Evolutionary conservation across 1,140 invertebrate species (phyloP).

Genomic region (Cotesia typhae): DNA sequence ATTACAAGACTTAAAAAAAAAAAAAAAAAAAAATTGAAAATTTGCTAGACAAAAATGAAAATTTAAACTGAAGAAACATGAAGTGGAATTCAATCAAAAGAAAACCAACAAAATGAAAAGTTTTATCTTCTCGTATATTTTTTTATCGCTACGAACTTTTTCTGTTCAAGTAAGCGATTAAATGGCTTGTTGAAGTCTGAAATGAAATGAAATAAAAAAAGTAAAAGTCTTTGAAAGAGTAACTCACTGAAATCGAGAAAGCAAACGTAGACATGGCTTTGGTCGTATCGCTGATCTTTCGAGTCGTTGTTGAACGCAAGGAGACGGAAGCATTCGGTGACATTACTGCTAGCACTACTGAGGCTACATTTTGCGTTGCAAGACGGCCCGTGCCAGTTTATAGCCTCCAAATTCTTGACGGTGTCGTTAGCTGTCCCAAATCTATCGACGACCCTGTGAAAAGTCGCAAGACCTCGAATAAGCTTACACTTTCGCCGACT

Average conservation of each 20-base stretch:
- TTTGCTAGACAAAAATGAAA: not conserved
- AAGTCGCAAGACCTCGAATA: constrained; percentile 22
- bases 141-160: no score
- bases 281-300: constrained; percentile 1
- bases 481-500: constrained; percentile 26
- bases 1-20: not conserved
- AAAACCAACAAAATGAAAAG: no score
- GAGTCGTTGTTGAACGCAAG: constrained; percentile 7
- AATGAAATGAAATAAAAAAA: not conserved
- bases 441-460: constrained; percentile 31
- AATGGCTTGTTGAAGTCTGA: not conserved
- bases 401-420: constrained; percentile 13
- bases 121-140: no score
- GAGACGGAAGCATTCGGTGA: constrained; percentile 28
- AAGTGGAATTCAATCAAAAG: no score
- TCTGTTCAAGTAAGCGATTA: no score
- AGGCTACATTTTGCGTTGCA: constrained; percentile 32
- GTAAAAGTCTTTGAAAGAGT: not conserved
- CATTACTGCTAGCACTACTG: not conserved
- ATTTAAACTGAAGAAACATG: not conserved
- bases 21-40: not conserved
- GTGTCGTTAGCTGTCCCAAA: constrained; percentile 27
- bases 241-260: constrained; percentile 23
- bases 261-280: constrained; percentile 11
- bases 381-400: constrained; percentile 31